Evolutionary conservation across 2,797 vertebrate genomes (phyloP).

Genomic region (Leucoraja ocellata): DNA sequence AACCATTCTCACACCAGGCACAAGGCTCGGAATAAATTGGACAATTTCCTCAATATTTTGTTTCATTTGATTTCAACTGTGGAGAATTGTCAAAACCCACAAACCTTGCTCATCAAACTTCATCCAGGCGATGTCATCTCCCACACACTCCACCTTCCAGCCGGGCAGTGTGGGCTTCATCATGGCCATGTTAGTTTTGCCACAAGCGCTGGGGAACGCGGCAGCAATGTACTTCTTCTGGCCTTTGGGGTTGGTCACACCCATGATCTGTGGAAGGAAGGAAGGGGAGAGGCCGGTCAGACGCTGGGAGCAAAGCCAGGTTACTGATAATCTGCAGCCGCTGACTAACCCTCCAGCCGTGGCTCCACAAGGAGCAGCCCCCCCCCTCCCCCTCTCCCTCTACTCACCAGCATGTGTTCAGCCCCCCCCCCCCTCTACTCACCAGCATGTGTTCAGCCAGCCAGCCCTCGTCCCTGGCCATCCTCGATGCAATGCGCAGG

Average conservation of each 20-base stretch:
- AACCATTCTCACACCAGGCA: not conserved
- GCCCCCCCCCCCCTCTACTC: too few species aligned
- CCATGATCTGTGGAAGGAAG: slow-evolving; percentile 76
- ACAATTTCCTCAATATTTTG: not conserved
- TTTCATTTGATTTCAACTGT: not conserved
- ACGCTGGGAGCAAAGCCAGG: not conserved
- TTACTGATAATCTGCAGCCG: not conserved
- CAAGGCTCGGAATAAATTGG: too few species aligned
- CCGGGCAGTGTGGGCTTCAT: slow-evolving; percentile 80
- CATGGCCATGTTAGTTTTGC: slow-evolving; percentile 97
- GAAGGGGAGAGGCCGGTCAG: slow-evolving; percentile 38
- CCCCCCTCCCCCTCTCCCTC: not conserved
- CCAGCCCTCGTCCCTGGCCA: slow-evolving; percentile 94
- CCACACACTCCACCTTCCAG: slow-evolving; percentile 83
- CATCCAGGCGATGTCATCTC: slow-evolving; percentile 98
- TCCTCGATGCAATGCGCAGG: slow-evolving; percentile 81
- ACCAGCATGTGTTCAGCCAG: slow-evolving; percentile 92
- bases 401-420: slow-evolving; percentile 90
- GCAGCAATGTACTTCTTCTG: slow-evolving; percentile 91
- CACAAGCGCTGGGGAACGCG: slow-evolving; percentile 91
- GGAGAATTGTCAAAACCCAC: not conserved
- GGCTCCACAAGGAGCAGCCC: too few species aligned
- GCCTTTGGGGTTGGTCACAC: slow-evolving; percentile 82
- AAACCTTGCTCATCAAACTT: slow-evolving; percentile 85
- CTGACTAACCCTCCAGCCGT: not conserved